Conservation (phyloP, 1,140 invertebrate species). For the Aphelenchoides avenae region DNA sequence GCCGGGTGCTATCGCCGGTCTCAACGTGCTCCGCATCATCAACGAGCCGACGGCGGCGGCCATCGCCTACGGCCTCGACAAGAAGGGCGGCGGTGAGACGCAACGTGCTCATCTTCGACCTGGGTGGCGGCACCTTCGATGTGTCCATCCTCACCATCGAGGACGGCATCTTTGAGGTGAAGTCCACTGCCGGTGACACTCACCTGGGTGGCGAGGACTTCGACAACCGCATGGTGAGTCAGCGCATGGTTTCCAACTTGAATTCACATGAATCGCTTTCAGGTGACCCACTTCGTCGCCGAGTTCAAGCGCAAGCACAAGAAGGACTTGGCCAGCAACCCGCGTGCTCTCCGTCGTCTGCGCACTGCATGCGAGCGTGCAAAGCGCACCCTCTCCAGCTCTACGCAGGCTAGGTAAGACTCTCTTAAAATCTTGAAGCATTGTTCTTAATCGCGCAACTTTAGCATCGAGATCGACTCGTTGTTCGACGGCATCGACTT, state of each 20-base stretch:
- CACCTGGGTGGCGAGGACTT: conserved; percentile 95
- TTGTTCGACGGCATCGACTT: conserved; percentile 92
- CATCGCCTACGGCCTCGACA: conserved; percentile 78
- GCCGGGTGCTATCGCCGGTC: conserved; percentile 69
- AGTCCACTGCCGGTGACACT: conserved; percentile 89
- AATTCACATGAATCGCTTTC: conserved; percentile 69
- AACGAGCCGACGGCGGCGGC: conserved; percentile 76
- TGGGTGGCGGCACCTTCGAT: conserved; percentile 95
- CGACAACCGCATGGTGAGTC: conserved; percentile 88
- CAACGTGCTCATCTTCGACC: conserved; percentile 74
- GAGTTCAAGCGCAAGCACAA: conserved; percentile 96
- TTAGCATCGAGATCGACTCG: conserved; percentile 88
- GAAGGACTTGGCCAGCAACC: conserved; percentile 82
- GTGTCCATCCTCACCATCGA: conserved; percentile 91
- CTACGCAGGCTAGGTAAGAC: conserved; percentile 75
- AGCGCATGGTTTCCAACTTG: too few species aligned
- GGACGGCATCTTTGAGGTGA: conserved; percentile 89
- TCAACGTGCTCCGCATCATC: conserved; percentile 71
- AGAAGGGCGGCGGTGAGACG: conserved; percentile 68
- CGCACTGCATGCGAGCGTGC: conserved; percentile 89
- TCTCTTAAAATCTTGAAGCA: background rate
- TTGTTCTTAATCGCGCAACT: conserved; percentile 3
- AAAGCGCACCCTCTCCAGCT: conserved; percentile 86
- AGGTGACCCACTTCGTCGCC: conserved; percentile 86
- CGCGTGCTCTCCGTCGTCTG: conserved; percentile 80